phyloP scores from a whole-genome alignment of 2,113 vertebrate species.

The Elanoides forficatus region DNA sequence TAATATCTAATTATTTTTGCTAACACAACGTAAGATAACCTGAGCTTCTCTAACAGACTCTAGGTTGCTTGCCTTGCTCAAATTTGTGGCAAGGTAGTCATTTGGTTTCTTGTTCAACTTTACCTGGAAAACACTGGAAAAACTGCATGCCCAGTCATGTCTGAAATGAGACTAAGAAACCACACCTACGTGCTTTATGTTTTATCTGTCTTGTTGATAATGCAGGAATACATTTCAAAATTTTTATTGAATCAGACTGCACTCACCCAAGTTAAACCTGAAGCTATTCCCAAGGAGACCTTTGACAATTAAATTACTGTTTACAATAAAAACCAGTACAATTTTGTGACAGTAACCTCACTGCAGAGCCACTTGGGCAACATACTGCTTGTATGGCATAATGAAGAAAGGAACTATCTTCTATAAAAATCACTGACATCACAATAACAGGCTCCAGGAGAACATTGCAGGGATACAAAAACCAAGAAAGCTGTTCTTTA shows the following conservation, averaged over 20 bases:
- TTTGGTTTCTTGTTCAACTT: background rate
- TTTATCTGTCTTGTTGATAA: background rate
- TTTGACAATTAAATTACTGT: background rate
- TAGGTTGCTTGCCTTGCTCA: background rate
- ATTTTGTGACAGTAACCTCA: background rate
- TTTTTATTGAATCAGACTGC: background rate
- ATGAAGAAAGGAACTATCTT: background rate
- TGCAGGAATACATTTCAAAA: background rate
- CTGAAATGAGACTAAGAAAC: background rate
- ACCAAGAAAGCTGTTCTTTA: background rate
- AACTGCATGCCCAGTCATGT: background rate
- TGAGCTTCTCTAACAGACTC: background rate
- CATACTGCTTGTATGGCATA: background rate
- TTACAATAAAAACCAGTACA: background rate
- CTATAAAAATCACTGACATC: background rate
- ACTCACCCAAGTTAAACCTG: background rate
- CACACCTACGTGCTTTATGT: accelerated
- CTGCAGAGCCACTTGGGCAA: background rate
- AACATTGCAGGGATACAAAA: background rate
- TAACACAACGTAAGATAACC: background rate
- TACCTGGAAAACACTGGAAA: background rate
- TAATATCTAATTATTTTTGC: background rate
- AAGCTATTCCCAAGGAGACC: background rate
- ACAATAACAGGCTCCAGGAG: background rate
- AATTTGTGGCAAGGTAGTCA: background rate